Conservation (phyloP, 2,113 vertebrate genomes). For the Tringa solitaria region DNA sequence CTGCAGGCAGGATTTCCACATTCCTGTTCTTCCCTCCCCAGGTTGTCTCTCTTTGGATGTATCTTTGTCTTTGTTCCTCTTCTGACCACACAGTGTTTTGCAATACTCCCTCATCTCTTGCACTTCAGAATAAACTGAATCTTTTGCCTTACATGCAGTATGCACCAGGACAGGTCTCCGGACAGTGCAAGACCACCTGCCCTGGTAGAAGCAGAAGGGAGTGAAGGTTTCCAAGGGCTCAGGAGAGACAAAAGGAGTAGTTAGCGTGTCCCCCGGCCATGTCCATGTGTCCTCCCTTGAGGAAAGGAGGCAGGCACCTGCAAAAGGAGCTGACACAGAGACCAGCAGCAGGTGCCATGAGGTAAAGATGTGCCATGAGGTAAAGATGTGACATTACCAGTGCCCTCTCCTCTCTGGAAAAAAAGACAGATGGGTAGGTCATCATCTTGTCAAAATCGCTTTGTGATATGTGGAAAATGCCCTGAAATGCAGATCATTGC, state of each 20-base stretch:
- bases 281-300: neutral
- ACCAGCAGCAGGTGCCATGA: neutral
- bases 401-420: neutral
- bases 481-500: neutral
- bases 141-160: neutral
- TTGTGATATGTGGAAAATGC: neutral
- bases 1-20: neutral
- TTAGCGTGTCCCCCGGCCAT: neutral
- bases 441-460: neutral
- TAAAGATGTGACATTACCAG: neutral
- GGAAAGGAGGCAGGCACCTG: neutral
- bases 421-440: neutral
- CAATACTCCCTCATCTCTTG: neutral
- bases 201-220: neutral
- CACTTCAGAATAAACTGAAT: neutral
- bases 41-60: neutral
- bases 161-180: neutral
- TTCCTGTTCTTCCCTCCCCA: neutral
- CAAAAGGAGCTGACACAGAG: neutral
- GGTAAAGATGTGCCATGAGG: neutral
- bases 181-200: neutral
- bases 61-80: neutral
- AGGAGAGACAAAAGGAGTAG: neutral
- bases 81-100: neutral
- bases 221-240: neutral